Percentiles rank a stretch among this genome's conserved stretches.
Evolutionary conservation across 1,140 invertebrate species (phyloP).

Genomic region (Rhysida immarginata): DNA sequence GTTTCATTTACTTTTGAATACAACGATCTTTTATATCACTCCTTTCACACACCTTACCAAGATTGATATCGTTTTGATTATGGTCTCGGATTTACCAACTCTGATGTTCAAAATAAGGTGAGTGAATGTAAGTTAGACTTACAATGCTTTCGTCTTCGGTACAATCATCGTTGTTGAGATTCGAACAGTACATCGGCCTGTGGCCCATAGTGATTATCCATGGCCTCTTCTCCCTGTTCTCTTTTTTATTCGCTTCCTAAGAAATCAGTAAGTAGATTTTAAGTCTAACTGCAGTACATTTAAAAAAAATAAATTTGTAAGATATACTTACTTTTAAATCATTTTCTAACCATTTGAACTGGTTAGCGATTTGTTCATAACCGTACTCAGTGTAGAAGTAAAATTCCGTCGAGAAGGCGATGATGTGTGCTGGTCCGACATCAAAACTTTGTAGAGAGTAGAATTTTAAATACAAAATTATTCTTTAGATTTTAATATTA

Average conservation of each 20-base stretch:
- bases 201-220: constrained; percentile 93
- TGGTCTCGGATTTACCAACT: no score
- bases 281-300: no score
- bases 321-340: constrained; percentile 46
- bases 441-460: constrained; percentile 35
- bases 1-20: no score
- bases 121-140: no score
- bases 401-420: constrained; percentile 82
- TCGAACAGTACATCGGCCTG: constrained; percentile 94
- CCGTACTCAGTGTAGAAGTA: constrained; percentile 88
- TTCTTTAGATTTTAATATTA: no score
- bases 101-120: no score
- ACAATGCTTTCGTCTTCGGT: constrained; percentile 50
- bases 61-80: no score
- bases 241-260: no score
- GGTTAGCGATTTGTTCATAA: constrained; percentile 57
- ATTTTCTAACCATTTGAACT: constrained; percentile 75
- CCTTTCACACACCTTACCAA: no score
- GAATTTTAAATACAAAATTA: not conserved
- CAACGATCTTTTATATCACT: no score
- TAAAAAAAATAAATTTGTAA: no score
- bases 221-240: constrained; percentile 50
- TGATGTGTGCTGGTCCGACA: constrained; percentile 70
- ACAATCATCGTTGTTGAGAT: constrained; percentile 76
- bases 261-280: no score